Conservation (phyloP, 2,888 invertebrate species). For the Epinotia bilunana region DNA sequence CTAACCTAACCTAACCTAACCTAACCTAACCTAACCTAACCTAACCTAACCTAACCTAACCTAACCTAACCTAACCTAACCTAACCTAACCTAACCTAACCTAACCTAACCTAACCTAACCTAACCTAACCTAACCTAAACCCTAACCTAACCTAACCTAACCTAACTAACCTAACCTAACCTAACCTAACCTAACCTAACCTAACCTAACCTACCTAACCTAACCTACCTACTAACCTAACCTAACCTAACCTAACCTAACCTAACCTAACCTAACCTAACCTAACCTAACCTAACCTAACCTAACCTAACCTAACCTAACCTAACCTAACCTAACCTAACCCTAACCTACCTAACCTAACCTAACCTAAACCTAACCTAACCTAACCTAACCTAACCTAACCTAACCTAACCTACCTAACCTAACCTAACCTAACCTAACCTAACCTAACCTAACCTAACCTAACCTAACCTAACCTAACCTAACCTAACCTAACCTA, state of each 20-base stretch:
- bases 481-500: no score
- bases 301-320: constrained; percentile 10
- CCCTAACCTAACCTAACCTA: no score
- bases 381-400: constrained; percentile 9
- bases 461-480: no score
- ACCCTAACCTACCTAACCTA: constrained; percentile 41
- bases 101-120: constrained; percentile 18
- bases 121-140: no score
- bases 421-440: no score
- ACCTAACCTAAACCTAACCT: constrained; percentile 41
- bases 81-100: not conserved
- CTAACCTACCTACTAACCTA: constrained; percentile 3
- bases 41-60: constrained; percentile 26
- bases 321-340: constrained; percentile 36
- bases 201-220: no score
- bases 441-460: no score
- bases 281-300: constrained; percentile 42
- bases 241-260: constrained; percentile 43
- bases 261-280: constrained; percentile 41
- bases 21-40: constrained; percentile 16
- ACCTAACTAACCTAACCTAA: constrained; percentile 10
- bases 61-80: constrained; percentile 8
- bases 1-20: constrained; percentile 9
- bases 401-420: no score
- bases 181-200: no score